A percentile compares a stretch with the other conserved stretches of the same genome.
These are phyloP conservation scores for Ophraella communa DNA, from an alignment of 2,888 invertebrate genomes.

Conservation along the genomic window DNA sequence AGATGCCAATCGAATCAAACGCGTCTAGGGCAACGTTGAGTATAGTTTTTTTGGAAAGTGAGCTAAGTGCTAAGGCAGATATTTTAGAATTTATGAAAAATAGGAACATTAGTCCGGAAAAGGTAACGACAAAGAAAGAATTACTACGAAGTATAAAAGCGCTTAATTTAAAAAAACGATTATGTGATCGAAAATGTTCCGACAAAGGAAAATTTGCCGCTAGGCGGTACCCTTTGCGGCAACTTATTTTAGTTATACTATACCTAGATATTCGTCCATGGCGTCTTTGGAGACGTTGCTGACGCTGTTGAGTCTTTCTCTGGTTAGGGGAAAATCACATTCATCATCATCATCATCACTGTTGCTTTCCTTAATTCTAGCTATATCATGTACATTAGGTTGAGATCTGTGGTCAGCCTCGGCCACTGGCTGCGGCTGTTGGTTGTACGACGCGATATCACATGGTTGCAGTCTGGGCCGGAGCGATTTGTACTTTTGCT, in stretches of 20 bases:
- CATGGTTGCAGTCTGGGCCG: slow-evolving; percentile 61
- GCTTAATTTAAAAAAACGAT: not conserved
- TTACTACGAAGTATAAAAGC: too few species aligned
- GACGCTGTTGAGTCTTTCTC: slow-evolving; percentile 76
- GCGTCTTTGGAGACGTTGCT: slow-evolving; percentile 82
- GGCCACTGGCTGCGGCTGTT: slow-evolving; percentile 44
- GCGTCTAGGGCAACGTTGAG: too few species aligned
- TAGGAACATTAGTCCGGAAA: too few species aligned
- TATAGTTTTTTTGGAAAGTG: too few species aligned
- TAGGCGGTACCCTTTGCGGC: too few species aligned
- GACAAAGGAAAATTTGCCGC: too few species aligned
- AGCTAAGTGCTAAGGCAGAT: too few species aligned
- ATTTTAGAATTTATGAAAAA: too few species aligned
- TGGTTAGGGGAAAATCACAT: slow-evolving; percentile 52
- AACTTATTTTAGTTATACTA: slow-evolving; percentile 5
- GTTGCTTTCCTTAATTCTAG: slow-evolving; percentile 49
- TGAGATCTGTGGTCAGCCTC: slow-evolving; percentile 56
- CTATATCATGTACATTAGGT: slow-evolving; percentile 48
- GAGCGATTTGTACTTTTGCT: slow-evolving; percentile 63
- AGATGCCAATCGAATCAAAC: too few species aligned
- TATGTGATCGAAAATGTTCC: not conserved
- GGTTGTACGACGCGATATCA: slow-evolving; percentile 59
- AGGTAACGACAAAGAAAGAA: too few species aligned
- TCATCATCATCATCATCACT: slow-evolving; percentile 45
- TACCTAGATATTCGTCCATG: slow-evolving; percentile 78